Percentiles rank a stretch among this genome's conserved stretches.
phyloP scores from a whole-genome alignment of 1,140 invertebrate species.

The Trichonephila inaurata region DNA sequence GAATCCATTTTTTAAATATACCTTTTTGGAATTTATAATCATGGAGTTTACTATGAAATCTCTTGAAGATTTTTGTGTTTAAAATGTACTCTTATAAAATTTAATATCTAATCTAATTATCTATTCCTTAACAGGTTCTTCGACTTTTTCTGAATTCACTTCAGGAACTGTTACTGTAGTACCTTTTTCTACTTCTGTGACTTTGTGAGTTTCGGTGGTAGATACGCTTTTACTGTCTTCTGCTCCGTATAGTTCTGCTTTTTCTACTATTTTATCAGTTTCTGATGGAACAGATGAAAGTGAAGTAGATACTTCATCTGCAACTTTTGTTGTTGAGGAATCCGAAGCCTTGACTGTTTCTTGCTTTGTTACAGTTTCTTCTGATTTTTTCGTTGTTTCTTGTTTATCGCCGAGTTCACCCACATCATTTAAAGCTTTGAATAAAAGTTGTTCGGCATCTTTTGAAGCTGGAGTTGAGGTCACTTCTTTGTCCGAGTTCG shows the following conservation, averaged over 20 bases:
- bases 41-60: not conserved
- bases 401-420: not conserved
- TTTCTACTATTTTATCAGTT: not conserved
- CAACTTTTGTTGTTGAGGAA: not conserved
- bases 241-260: not conserved
- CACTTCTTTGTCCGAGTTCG: not conserved
- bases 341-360: not conserved
- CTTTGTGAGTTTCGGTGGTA: not conserved
- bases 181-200: not conserved
- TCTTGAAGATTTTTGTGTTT: not conserved
- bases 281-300: not conserved
- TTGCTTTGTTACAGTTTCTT: not conserved
- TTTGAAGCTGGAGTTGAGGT: slow-evolving; percentile 5
- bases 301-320: not conserved
- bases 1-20: not conserved
- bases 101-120: not conserved
- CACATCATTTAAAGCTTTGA: slow-evolving; percentile 6
- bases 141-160: not conserved
- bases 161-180: not conserved
- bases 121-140: not conserved
- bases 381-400: not conserved
- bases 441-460: not conserved
- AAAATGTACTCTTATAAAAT: not conserved
- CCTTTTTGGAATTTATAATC: not conserved
- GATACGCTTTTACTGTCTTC: not conserved